phyloP scores from a whole-genome alignment of 64 coral and sea anemone genomes.

The Orbicella faveolata region DNA sequence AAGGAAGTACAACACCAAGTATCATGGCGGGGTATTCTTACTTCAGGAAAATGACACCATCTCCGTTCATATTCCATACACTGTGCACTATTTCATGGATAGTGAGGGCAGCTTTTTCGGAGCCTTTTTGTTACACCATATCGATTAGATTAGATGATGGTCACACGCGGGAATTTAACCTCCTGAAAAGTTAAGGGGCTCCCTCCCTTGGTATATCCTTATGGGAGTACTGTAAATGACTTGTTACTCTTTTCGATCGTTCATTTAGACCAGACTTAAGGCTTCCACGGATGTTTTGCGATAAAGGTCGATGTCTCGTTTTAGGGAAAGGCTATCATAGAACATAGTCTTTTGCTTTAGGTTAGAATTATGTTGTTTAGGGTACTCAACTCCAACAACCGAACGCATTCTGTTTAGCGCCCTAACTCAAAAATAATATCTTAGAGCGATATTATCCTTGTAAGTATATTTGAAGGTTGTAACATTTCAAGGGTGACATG shows the following conservation, averaged over 20 bases:
- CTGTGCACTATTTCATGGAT: neutral
- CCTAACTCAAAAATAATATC: too few relatives aligned
- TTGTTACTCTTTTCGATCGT: neutral
- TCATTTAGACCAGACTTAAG: too few relatives aligned
- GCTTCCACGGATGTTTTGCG: too few relatives aligned
- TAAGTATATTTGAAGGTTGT: too few relatives aligned
- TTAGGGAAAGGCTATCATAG: too few relatives aligned
- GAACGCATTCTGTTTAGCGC: too few relatives aligned
- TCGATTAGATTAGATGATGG: neutral
- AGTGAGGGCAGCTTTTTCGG: conserved; percentile 34
- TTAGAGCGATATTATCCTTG: too few relatives aligned
- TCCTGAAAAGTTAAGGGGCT: neutral
- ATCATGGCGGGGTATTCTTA: conserved; percentile 63
- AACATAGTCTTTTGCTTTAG: too few relatives aligned
- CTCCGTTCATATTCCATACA: conserved; percentile 17
- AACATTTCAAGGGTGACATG: too few relatives aligned
- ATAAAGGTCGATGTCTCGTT: too few relatives aligned
- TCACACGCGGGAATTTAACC: neutral
- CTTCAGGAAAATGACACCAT: conserved; percentile 49
- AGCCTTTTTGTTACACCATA: conserved; percentile 23
- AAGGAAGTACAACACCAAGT: conserved; percentile 56
- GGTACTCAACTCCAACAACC: too few relatives aligned
- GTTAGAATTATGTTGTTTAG: too few relatives aligned
- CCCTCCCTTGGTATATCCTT: neutral
- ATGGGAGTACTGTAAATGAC: neutral